Evolutionary conservation across 2,113 vertebrate species (phyloP), one percentile per base, ranked within the genome.

Genomic region (Symphodus melops): DNA sequence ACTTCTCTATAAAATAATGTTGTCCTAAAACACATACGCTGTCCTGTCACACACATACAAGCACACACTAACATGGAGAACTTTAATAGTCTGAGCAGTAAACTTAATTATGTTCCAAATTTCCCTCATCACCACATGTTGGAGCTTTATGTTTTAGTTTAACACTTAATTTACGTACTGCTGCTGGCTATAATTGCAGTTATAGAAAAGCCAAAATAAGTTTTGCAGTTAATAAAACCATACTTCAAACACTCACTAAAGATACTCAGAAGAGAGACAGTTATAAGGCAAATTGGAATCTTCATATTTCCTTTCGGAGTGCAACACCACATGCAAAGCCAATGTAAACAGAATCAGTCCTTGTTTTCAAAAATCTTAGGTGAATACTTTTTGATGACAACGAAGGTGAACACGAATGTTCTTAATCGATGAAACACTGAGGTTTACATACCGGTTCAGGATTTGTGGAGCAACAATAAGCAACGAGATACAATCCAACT

Each of bases 141-240:
- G 10, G 37, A 42, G 28, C 17, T 25, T 58, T 49, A 44, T 17
- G 39, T 14, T 44, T 44, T 7, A 42, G 8, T 42, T 65, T 13
- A 23, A 33, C 10, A 44, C 20, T 25, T 64, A 25, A 55, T 60
- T 21, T 57, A 67, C 17, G 11, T 3, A 57, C 23, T 46, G 17
- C 14, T 25, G 14, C 42, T 23, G 25, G 41, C 28, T 44, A 16
- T 23, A 46, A 56, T 56, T 17, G 5, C 48, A 9, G 16, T 23
- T 37, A 51, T 41, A 58, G 58, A 39, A 62, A 44, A 58, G 23
- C n/a, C 5, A 19, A 3, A 55, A 44, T 44, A 20, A 19, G 6
- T 75, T 44, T 65, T 51, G 36, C 36, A 46, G 48, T 59, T 49
- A 28, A 74, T 48, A 57, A 56, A 75, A 71, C 16, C 19, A 2